Percentiles rank a stretch among this genome's conserved stretches.
phyloP scores from a whole-genome alignment of 1,140 invertebrate genomes.

The Bombus fervidus region DNA sequence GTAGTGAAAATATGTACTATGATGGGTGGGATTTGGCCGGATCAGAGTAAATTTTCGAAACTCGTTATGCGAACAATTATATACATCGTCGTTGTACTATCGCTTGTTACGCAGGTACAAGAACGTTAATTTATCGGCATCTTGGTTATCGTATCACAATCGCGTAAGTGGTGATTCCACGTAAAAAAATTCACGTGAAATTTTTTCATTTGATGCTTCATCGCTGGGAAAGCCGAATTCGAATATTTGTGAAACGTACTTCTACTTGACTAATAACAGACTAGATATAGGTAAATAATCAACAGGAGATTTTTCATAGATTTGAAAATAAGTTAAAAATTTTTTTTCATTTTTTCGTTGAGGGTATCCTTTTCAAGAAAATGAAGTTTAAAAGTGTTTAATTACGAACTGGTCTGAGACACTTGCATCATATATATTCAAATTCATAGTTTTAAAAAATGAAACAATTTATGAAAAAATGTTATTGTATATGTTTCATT shows the following conservation, averaged over 20 bases:
- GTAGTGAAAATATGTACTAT: too few species aligned
- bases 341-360: background rate
- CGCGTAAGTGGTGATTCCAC: too few species aligned
- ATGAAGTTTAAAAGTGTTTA: background rate
- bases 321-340: too few species aligned
- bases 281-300: too few species aligned
- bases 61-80: too few species aligned
- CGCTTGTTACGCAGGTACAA: too few species aligned
- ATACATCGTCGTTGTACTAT: too few species aligned
- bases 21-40: too few species aligned
- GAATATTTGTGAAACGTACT: too few species aligned
- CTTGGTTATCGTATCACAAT: too few species aligned
- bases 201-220: background rate
- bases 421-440: background rate
- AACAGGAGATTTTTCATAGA: background rate
- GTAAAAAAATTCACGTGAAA: background rate
- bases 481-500: background rate
- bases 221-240: accelerated
- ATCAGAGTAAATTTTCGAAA: too few species aligned
- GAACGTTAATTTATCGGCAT: too few species aligned
- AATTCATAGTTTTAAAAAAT: background rate
- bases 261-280: accelerated
- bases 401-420: background rate
- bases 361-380: background rate
- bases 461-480: background rate